Percentiles rank a stretch among this genome's conserved stretches.
These are phyloP conservation scores for Cloeon dipterum DNA, from an alignment of 2,888 invertebrate genomes.

Conservation along the genomic window DNA sequence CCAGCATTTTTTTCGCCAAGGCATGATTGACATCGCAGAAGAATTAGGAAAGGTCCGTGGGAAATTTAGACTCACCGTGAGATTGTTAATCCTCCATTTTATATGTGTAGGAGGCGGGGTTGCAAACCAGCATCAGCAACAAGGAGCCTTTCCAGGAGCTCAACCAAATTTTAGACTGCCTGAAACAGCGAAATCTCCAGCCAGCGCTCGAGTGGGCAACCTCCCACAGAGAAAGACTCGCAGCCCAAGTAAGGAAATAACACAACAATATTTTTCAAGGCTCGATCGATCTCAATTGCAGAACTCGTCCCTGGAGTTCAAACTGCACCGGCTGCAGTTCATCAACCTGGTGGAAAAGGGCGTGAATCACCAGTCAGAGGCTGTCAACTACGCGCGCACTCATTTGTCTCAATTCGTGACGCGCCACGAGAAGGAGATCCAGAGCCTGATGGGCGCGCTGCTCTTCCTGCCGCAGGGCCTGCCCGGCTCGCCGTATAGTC, in stretches of 20 bases:
- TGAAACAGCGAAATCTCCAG: slow-evolving; percentile 55
- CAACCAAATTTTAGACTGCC: slow-evolving; percentile 69
- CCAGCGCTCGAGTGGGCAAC: slow-evolving; percentile 78
- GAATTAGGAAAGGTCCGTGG: slow-evolving; percentile 42
- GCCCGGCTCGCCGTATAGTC: slow-evolving; percentile 56
- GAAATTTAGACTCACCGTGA: slow-evolving; percentile 5
- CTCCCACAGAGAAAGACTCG: slow-evolving; percentile 45
- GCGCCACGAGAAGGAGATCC: slow-evolving; percentile 60
- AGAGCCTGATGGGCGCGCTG: slow-evolving; percentile 66
- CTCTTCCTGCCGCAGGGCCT: slow-evolving; percentile 29
- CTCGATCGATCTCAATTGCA: too few relatives aligned
- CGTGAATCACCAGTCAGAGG: slow-evolving; percentile 47
- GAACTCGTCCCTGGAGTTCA: slow-evolving; percentile 53
- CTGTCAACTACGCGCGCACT: slow-evolving; percentile 64
- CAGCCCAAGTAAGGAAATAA: slow-evolving; percentile 30
- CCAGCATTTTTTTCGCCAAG: slow-evolving; percentile 88
- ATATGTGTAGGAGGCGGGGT: slow-evolving; percentile 34
- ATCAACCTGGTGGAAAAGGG: slow-evolving; percentile 45
- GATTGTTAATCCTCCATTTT: slow-evolving; percentile 2
- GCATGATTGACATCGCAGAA: slow-evolving; percentile 81
- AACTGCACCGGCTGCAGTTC: slow-evolving; percentile 58
- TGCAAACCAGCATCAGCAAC: slow-evolving; percentile 34
- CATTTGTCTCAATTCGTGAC: slow-evolving; percentile 62
- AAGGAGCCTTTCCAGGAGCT: slow-evolving; percentile 61
- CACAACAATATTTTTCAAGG: too few relatives aligned